These are phyloP conservation scores for Pterois miles DNA, from an alignment of 2,797 vertebrate genomes.

Conservation along the genomic window DNA sequence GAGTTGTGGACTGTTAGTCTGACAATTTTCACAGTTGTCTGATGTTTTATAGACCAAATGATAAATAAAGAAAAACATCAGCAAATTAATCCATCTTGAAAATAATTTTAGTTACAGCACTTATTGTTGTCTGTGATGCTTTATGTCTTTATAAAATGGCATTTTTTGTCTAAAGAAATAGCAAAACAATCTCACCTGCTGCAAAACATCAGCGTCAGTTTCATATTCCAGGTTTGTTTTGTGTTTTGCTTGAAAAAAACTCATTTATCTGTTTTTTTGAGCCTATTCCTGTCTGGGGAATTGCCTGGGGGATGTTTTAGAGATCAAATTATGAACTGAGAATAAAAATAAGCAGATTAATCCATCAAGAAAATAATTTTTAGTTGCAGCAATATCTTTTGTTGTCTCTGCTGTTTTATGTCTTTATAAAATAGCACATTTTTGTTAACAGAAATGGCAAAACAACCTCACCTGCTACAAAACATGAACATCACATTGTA, in stretches of 20 bases:
- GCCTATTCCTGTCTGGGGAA: no score
- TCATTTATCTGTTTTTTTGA: no score
- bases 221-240: no score
- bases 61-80: neutral
- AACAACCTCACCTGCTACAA: no score
- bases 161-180: neutral
- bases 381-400: neutral
- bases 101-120: neutral
- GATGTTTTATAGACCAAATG: no score
- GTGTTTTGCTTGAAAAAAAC: no score
- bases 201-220: neutral
- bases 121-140: neutral
- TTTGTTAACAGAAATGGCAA: no score
- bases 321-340: no score
- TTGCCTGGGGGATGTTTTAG: no score
- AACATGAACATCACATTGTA: neutral
- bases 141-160: neutral
- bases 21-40: neutral
- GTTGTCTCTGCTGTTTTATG: neutral
- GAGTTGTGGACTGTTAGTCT: neutral
- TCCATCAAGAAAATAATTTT: neutral
- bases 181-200: neutral
- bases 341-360: neutral
- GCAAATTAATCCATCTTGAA: neutral
- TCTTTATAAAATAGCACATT: neutral